These are phyloP conservation scores for Bombycilla garrulus DNA, from an alignment of 2,113 vertebrate genomes.

Conservation along the genomic window DNA sequence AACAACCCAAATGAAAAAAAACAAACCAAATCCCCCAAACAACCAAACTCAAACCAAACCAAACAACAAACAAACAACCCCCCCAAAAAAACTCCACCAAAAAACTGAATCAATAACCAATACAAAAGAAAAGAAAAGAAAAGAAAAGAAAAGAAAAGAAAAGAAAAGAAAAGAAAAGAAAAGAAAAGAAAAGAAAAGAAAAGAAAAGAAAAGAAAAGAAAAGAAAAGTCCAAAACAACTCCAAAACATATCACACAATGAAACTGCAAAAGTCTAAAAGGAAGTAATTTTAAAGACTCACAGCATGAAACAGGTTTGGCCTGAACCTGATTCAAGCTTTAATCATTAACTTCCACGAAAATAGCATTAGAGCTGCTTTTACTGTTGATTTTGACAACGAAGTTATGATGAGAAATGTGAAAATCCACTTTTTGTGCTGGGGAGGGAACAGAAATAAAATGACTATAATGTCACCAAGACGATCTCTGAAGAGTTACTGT, in stretches of 20 bases:
- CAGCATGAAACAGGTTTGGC: background rate
- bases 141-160: background rate
- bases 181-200: too few species aligned
- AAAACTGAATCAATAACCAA: background rate
- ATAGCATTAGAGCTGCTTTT: background rate
- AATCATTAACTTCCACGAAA: background rate
- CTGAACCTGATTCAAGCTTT: background rate
- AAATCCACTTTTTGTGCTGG: background rate
- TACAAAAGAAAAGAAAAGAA: too few species aligned
- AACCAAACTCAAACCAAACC: background rate
- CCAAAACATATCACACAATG: background rate
- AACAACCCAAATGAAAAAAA: background rate
- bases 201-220: background rate
- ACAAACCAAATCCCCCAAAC: background rate
- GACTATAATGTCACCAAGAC: background rate
- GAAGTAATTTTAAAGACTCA: background rate
- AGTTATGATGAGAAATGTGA: background rate
- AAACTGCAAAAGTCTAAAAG: background rate
- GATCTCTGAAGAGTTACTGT: background rate
- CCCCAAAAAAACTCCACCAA: background rate
- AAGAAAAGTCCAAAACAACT: background rate
- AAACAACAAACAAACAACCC: background rate
- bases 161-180: background rate
- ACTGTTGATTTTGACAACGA: background rate
- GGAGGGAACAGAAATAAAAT: background rate